Evolutionary conservation across 1,140 invertebrate species (phyloP).

Genomic region (Xylocopa sonorina): DNA sequence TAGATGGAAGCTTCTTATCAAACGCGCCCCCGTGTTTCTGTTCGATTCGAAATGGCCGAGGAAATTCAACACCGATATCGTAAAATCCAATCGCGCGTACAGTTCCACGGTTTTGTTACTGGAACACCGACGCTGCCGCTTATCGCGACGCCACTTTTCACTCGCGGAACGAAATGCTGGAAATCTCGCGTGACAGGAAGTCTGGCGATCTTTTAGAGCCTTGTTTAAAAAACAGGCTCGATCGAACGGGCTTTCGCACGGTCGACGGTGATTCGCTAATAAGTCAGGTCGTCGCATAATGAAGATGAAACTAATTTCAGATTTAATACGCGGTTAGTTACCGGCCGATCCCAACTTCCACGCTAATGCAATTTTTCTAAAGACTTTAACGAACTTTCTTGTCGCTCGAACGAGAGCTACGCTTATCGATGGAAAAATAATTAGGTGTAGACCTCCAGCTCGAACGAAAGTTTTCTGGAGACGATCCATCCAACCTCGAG

Average conservation of each 20-base stretch:
- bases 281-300: background rate
- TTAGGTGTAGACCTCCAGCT: background rate
- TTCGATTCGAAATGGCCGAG: background rate
- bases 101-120: background rate
- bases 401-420: no score
- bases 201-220: no score
- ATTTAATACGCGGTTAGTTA: background rate
- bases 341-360: background rate
- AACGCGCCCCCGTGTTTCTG: background rate
- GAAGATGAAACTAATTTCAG: constrained; percentile 8
- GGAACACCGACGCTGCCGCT: background rate
- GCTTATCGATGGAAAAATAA: constrained; percentile 25
- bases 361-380: constrained; percentile 17
- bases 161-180: no score
- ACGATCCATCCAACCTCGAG: background rate
- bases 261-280: background rate
- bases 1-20: constrained; percentile 17
- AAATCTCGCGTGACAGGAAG: no score
- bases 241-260: no score
- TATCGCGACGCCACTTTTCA: background rate
- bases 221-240: no score
- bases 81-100: background rate
- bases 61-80: constrained; percentile 16
- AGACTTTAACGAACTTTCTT: constrained; percentile 31
- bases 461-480: constrained; percentile 6